These are phyloP conservation scores for Hyphantria cunea DNA, from an alignment of 1,140 invertebrate genomes.

Conservation along the genomic window DNA sequence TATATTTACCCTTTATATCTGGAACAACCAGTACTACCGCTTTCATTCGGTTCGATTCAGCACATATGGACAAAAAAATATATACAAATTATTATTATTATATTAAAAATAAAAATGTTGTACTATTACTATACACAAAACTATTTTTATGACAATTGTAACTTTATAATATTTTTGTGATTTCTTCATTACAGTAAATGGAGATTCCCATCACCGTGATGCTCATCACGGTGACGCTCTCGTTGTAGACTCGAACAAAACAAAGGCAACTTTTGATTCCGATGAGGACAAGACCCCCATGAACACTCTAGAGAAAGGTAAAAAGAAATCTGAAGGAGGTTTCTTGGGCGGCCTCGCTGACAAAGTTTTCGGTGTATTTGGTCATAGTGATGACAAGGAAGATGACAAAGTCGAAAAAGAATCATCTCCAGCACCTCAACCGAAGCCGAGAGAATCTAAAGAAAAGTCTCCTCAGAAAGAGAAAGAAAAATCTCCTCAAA, in stretches of 20 bases:
- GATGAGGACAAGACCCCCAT: conserved; percentile 79
- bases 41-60: too few species aligned
- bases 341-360: conserved; percentile 71
- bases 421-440: conserved; percentile 64
- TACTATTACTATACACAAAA: not conserved
- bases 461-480: conserved; percentile 36
- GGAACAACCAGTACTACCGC: too few species aligned
- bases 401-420: conserved; percentile 38
- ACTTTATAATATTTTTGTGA: too few species aligned
- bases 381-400: conserved; percentile 66
- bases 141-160: not conserved
- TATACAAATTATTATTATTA: too few species aligned
- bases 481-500: conserved; percentile 35
- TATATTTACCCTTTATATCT: conserved; percentile 29
- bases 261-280: conserved; percentile 78
- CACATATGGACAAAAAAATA: too few species aligned
- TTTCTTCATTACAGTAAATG: conserved; percentile 6
- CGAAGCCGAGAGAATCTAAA: conserved; percentile 63
- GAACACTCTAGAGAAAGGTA: conserved; percentile 74
- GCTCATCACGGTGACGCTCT: conserved; percentile 56
- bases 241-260: conserved; percentile 73
- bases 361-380: conserved; percentile 72
- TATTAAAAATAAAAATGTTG: too few species aligned
- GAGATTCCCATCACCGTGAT: not conserved
- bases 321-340: conserved; percentile 64